Percentiles rank a stretch among this genome's conserved stretches.
These are phyloP conservation scores for Rhinogobio ventralis DNA, from an alignment of 2,797 vertebrate genomes.

Conservation along the genomic window DNA sequence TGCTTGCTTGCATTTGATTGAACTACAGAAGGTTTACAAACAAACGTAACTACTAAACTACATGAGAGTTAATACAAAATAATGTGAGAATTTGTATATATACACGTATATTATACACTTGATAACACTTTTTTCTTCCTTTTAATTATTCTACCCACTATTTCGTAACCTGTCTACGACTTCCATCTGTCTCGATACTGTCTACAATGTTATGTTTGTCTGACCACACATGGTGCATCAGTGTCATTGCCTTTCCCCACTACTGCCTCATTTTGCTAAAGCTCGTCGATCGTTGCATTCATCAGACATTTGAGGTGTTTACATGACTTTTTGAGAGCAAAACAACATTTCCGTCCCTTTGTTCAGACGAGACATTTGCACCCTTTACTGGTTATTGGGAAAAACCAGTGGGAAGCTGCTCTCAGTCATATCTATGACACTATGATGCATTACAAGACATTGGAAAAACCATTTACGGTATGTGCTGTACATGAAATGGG, in stretches of 20 bases:
- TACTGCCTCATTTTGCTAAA: slow-evolving; percentile 30
- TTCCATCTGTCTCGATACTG: not conserved
- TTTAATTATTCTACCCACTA: slow-evolving; percentile 3
- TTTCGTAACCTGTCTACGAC: not conserved
- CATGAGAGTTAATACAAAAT: not conserved
- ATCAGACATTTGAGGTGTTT: slow-evolving; percentile 7
- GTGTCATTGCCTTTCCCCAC: not conserved
- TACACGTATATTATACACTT: not conserved
- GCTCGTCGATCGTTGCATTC: not conserved
- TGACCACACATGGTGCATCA: slow-evolving; percentile 3
- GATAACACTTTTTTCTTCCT: slow-evolving; percentile 3
- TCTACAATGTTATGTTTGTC: not conserved
- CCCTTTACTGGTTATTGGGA: slow-evolving; percentile 9
- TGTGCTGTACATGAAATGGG: slow-evolving; percentile 32
- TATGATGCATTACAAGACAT: not conserved
- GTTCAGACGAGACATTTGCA: slow-evolving; percentile 5
- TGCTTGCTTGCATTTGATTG: slow-evolving; percentile 5
- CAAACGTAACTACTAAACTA: slow-evolving; percentile 2
- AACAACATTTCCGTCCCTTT: not conserved
- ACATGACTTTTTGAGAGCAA: slow-evolving; percentile 11
- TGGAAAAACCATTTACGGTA: slow-evolving; percentile 44
- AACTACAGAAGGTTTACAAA: slow-evolving; percentile 24
- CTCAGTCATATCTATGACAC: not conserved
- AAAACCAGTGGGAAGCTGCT: not conserved
- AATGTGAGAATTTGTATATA: not conserved